Percentiles rank a stretch among this genome's conserved stretches.
Conservation (phyloP, 2,797 vertebrate genomes). For the Orestias chungarensis region DNA sequence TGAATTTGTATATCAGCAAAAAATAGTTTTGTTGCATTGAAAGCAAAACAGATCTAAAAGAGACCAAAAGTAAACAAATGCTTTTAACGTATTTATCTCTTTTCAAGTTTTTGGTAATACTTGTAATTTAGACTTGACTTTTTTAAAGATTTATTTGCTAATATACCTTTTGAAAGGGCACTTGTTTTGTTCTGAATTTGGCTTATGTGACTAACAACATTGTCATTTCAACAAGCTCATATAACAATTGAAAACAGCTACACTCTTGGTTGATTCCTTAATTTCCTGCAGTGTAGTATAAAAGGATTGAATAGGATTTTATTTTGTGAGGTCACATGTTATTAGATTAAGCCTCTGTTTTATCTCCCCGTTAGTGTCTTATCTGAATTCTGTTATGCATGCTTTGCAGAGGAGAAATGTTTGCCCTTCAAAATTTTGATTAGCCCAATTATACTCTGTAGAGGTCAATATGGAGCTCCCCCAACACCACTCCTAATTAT, state of each 20-base stretch:
- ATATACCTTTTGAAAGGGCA: background rate
- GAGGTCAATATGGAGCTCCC: background rate
- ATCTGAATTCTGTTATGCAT: background rate
- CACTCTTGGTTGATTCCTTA: background rate
- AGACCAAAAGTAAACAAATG: background rate
- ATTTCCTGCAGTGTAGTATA: background rate
- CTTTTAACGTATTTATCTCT: background rate
- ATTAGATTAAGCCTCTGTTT: background rate
- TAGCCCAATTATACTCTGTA: background rate
- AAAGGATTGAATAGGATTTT: conserved; percentile 4
- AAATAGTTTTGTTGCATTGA: background rate
- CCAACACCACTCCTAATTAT: background rate
- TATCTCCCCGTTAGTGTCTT: conserved; percentile 2
- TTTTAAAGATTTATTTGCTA: background rate
- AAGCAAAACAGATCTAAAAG: background rate
- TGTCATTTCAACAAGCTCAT: background rate
- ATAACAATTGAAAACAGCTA: conserved; percentile 13
- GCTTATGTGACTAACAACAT: too few relatives aligned
- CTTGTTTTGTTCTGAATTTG: background rate
- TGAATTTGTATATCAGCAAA: background rate
- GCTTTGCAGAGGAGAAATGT: background rate
- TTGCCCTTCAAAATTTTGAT: background rate
- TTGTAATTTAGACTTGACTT: background rate
- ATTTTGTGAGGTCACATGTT: conserved; percentile 2
- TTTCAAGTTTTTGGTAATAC: background rate